Base-by-base conservation (phyloP, 1,140 invertebrate species). In the Hycleus cichorii region DNA sequence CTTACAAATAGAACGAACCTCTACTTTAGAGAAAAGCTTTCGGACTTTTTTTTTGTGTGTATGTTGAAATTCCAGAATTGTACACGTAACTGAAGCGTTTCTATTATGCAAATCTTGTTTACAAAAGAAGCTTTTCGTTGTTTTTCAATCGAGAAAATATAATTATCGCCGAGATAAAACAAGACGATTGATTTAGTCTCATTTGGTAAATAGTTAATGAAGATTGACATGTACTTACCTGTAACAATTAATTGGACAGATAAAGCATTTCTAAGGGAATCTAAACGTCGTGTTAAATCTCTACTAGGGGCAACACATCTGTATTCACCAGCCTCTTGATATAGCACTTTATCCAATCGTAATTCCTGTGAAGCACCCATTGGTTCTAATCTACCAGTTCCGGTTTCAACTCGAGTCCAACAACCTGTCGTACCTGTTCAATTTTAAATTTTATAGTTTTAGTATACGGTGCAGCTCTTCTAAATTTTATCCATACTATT, bases 291-390 rank as follows among this genome's bases (percentile, higher is more conserved):
- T 56, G 74, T 74, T 59, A 73, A 72, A 56, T 81, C 80, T 47
- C 78, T 74, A 58, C 79, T 80, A 32, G 82, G 83, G 3, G 81
- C 80, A 11, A 87, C 81, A 72, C 87, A 89, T 64, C 85, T 79
- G 72, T 89, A 89, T 65, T 84, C 84, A 3, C 87, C 87, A 12
- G 85, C 85, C 63, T 89, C 86, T 69, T 88, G 87, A 69, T 89
- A 89, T 27, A 89, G 75, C 24, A 89, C 84, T 57, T 83, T 82
- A 64, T 84, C 85, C 1, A 89, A 70, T 26, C 39, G 83, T 79
- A 62, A 81, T 76, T 61, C 82, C 77, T 57, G 82, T 72, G 55
- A 83, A 74, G 66, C 84, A 76, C 75, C 85, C 76, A 63, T 79
- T 73, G 63, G 84, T 72, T 61, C 84, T 80, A 73, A 77, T 66